These are phyloP conservation scores for Periphyllus acericola DNA, from an alignment of 2,888 invertebrate species.

Conservation along the genomic window DNA sequence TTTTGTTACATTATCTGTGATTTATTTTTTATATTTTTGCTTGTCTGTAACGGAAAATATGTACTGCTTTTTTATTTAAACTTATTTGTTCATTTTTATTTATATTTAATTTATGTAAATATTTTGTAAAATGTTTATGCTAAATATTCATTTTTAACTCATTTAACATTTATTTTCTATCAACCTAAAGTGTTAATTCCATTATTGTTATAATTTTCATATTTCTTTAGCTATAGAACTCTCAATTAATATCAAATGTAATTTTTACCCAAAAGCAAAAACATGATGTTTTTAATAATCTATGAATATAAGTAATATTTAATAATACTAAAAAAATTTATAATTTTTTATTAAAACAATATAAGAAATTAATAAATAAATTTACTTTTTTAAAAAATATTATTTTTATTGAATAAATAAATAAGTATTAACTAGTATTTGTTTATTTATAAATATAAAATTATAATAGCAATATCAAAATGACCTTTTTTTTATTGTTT, in stretches of 20 bases:
- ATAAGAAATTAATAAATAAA: no score
- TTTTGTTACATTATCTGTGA: conserved; percentile 45
- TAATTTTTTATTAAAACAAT: no score
- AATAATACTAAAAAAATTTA: no score
- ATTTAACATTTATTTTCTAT: conserved; percentile 12
- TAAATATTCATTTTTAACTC: conserved; percentile 3
- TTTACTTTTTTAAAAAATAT: no score
- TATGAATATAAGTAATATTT: no score
- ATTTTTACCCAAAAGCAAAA: not conserved
- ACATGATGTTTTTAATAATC: not conserved
- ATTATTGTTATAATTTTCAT: not conserved
- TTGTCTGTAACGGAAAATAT: not conserved
- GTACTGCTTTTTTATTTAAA: conserved; percentile 14
- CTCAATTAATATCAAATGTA: not conserved
- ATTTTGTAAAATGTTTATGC: conserved; percentile 9
- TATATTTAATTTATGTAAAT: conserved; percentile 14
- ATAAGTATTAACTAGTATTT: no score
- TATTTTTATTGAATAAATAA: no score
- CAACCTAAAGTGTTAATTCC: not conserved
- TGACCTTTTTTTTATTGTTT: no score
- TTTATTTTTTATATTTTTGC: conserved; percentile 20
- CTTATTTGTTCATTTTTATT: conserved; percentile 13
- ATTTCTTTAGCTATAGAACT: not conserved
- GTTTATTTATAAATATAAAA: no score
- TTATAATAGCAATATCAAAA: no score